Percentiles rank a stretch among this genome's conserved stretches.
Conservation (phyloP, 2,797 vertebrate genomes). For the Serranus cabrilla region DNA sequence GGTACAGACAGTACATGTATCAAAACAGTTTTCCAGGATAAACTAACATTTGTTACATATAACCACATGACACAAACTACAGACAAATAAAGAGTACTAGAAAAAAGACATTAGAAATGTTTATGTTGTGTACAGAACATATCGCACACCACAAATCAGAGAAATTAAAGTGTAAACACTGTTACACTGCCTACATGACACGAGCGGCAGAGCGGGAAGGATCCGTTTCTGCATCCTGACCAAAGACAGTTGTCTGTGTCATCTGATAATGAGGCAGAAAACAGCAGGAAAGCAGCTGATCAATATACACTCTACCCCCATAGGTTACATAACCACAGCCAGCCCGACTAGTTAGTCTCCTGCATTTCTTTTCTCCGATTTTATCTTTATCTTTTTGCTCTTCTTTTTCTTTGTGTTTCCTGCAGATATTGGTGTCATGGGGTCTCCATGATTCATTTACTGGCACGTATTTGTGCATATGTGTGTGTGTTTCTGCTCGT, state of each 20-base stretch:
- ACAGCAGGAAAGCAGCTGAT: constrained; percentile 68
- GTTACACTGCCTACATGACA: neutral
- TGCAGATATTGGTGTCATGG: constrained; percentile 21
- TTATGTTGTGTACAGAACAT: constrained; percentile 2
- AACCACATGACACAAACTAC: neutral
- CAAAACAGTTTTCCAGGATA: neutral
- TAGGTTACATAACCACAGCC: constrained; percentile 33
- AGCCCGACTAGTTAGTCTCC: constrained; percentile 21
- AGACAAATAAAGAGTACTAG: rapidly evolving
- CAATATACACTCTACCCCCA: constrained; percentile 36
- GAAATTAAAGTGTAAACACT: neutral
- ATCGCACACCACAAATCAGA: neutral
- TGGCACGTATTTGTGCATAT: constrained; percentile 3
- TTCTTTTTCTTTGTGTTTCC: constrained; percentile 13
- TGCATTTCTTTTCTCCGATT: neutral
- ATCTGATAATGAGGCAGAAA: constrained; percentile 72
- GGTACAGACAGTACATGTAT: neutral
- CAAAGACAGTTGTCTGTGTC: constrained; percentile 38
- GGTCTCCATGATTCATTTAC: constrained; percentile 12
- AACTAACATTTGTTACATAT: neutral
- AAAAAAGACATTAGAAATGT: neutral
- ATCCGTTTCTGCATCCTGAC: constrained; percentile 28
- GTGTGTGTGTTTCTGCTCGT: constrained; percentile 39
- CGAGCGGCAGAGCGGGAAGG: constrained; percentile 7
- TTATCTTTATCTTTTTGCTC: constrained; percentile 32